phyloP scores from a whole-genome alignment of 1,140 invertebrate species.

The Microvelia longipes region DNA sequence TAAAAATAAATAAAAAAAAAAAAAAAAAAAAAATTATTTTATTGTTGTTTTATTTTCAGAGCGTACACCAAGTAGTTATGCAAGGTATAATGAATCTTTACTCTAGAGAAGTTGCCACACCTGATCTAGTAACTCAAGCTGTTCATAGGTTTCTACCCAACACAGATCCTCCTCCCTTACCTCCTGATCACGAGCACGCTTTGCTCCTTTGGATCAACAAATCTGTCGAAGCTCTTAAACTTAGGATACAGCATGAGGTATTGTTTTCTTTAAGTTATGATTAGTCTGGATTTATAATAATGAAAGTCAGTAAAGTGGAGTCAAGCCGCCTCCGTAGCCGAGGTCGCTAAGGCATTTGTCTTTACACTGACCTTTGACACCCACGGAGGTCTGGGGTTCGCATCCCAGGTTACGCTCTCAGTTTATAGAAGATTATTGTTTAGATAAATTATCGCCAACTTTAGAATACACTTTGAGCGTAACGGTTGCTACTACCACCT shows the following conservation, averaged over 20 bases:
- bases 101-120: constrained; percentile 79
- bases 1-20: too few relatives aligned
- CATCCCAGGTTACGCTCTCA: too few relatives aligned
- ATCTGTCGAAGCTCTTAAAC: constrained; percentile 57
- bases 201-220: constrained; percentile 84
- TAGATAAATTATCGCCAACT: too few relatives aligned
- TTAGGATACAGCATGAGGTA: constrained; percentile 37
- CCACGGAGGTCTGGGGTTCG: too few relatives aligned
- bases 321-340: constrained; percentile 4
- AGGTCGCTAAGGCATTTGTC: too few relatives aligned
- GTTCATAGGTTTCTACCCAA: constrained; percentile 50
- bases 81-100: constrained; percentile 93
- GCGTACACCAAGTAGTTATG: constrained; percentile 89
- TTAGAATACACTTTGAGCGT: too few relatives aligned
- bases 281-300: not conserved
- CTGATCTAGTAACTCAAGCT: constrained; percentile 72
- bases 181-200: constrained; percentile 65
- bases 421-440: too few relatives aligned
- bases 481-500: too few relatives aligned
- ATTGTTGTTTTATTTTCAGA: constrained; percentile 39
- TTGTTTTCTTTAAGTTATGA: not conserved
- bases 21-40: too few relatives aligned
- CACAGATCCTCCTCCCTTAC: constrained; percentile 28
- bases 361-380: too few relatives aligned
- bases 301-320: constrained; percentile 17